These are phyloP conservation scores for Stegostoma tigrinum DNA, from an alignment of 2,113 vertebrate species.

Conservation along the genomic window DNA sequence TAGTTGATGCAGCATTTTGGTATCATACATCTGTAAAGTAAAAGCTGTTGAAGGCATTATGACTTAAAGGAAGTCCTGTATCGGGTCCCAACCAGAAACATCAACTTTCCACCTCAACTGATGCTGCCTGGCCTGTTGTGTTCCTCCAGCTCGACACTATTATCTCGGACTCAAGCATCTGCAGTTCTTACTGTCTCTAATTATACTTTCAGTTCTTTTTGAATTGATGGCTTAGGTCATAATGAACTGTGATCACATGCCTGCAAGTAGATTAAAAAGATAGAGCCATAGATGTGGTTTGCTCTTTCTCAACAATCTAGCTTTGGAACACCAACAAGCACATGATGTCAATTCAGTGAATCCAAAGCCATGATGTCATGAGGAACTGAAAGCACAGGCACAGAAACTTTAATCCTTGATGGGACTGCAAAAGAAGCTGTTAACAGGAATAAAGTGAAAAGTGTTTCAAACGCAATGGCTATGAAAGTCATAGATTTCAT, in stretches of 20 bases:
- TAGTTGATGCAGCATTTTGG: background rate
- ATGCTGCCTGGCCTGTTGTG: too few relatives aligned
- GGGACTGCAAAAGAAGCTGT: background rate
- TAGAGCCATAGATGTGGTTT: background rate
- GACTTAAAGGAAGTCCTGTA: background rate
- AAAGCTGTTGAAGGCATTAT: background rate
- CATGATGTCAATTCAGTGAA: background rate
- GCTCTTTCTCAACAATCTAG: background rate
- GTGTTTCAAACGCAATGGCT: background rate
- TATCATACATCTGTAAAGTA: background rate
- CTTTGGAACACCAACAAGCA: background rate
- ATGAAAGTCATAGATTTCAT: background rate
- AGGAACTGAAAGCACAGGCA: background rate
- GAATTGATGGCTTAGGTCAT: background rate
- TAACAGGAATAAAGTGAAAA: too few relatives aligned
- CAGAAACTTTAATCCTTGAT: background rate
- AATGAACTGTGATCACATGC: background rate
- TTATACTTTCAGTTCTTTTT: background rate
- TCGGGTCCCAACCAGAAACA: background rate
- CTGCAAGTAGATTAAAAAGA: background rate
- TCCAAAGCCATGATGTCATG: background rate
- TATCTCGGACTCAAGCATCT: too few relatives aligned
- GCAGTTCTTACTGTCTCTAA: background rate
- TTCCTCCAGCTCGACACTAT: too few relatives aligned
- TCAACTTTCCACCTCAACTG: too few relatives aligned